These are phyloP conservation scores for Neoniphon sammara DNA, from an alignment of 2,797 vertebrate genomes.

Conservation along the genomic window DNA sequence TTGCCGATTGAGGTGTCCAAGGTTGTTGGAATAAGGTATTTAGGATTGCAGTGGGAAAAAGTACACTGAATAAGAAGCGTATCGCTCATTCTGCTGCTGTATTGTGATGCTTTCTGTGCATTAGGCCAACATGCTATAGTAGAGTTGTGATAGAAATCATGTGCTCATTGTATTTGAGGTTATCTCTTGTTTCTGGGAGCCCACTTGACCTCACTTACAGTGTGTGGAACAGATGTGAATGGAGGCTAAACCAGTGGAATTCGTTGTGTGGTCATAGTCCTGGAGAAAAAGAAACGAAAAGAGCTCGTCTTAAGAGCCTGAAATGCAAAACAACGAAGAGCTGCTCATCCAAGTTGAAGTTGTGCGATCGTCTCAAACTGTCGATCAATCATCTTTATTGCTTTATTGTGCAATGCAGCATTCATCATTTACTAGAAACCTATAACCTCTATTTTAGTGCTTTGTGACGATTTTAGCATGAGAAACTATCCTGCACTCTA, in stretches of 20 bases:
- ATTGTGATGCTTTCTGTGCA: not conserved
- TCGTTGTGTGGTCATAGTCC: not conserved
- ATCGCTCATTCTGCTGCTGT: not conserved
- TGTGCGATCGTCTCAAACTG: conserved; percentile 1
- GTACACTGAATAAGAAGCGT: not conserved
- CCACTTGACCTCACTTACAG: not conserved
- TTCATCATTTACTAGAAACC: not conserved
- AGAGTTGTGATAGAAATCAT: conserved; percentile 18
- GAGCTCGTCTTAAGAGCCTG: conserved; percentile 23
- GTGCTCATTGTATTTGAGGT: conserved; percentile 2
- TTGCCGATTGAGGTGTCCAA: conserved; percentile 47
- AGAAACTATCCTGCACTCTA: not conserved
- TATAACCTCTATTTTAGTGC: not conserved
- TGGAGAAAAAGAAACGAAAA: conserved; percentile 1
- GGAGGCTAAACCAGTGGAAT: not conserved
- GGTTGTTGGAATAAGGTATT: conserved; percentile 7
- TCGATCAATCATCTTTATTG: not conserved
- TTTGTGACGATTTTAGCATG: not conserved
- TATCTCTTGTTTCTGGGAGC: conserved; percentile 11
- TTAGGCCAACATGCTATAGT: not conserved
- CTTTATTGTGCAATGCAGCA: not conserved
- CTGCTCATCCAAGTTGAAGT: conserved; percentile 1
- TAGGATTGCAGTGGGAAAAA: conserved; percentile 14
- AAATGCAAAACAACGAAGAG: conserved; percentile 11
- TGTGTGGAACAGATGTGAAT: not conserved